These are phyloP conservation scores for Crotalus viridis DNA, from an alignment of 2,113 vertebrate species.

Conservation along the genomic window DNA sequence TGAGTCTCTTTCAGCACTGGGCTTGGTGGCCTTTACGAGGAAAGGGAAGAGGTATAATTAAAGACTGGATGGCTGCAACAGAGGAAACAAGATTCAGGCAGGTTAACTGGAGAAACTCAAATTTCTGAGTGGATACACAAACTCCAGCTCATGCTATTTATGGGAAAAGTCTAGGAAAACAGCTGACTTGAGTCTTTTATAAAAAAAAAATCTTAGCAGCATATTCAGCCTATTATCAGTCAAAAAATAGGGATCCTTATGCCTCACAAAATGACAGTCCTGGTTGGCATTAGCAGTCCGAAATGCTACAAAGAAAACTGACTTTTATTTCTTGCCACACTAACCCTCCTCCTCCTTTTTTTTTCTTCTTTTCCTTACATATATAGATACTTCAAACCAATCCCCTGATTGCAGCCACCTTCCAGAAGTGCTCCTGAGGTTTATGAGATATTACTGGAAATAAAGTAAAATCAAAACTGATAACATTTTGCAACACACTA, in stretches of 20 bases:
- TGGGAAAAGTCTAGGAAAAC: background rate
- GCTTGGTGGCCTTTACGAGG: slow-evolving; percentile 51
- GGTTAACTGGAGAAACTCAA: background rate
- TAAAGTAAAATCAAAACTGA: background rate
- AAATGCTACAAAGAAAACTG: background rate
- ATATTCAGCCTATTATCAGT: background rate
- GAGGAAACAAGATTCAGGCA: background rate
- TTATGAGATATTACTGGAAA: background rate
- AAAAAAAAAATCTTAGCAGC: background rate
- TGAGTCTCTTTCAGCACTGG: slow-evolving; percentile 56
- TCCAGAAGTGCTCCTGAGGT: background rate
- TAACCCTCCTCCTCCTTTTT: background rate
- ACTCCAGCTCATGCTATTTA: background rate
- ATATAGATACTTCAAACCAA: background rate
- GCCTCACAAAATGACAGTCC: background rate
- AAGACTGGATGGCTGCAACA: background rate
- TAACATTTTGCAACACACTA: background rate
- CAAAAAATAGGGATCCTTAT: background rate
- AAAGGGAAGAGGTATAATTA: too few species aligned
- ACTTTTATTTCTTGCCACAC: background rate
- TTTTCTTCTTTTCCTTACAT: background rate
- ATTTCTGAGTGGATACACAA: background rate
- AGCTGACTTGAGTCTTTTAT: background rate
- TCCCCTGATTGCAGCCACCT: background rate
- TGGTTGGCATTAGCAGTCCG: background rate